Base-by-base conservation (phyloP, 2,888 invertebrate species). In the Ashinkailepas kermadecensis region DNA sequence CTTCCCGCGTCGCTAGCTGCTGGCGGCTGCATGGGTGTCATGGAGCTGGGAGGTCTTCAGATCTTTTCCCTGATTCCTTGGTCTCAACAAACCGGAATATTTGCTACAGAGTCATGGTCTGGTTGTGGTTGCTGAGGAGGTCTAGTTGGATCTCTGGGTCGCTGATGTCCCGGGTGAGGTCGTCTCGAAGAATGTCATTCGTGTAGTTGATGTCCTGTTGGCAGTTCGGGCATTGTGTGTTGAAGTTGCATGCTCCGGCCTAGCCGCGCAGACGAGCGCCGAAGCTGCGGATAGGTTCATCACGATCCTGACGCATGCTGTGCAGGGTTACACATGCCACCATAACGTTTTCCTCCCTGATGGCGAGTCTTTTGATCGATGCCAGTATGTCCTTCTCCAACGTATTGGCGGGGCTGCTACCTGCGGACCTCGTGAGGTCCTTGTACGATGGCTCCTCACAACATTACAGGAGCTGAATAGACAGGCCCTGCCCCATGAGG, bases 401-500 rank as follows among this genome's bases (percentile, higher is more conserved):
- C 21, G 21, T 39, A 15, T 65, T 54, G 21, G 67, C 39, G 23
- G 67, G 56, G 21, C 54, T 70, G 82, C 74, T 1, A n/a, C n/a
- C n/a, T n/a, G n/a, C n/a, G n/a, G n/a, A n/a, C n/a, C n/a, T n/a
- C n/a, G n/a, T n/a, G n/a, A 82, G 58, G 81, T 82, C 78, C 6
- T n/a, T 65, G 23, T 62, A 81, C 15, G 81, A 78, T 13, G 21
- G 11, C 25, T 82, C 82, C 21, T 81, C 82, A 56, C 62, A 82
- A 39, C 81, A 80, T 21, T 82, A 81, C 59, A 82, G 81, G 18
- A 82, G 78, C 23, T 82, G 82, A 0, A 81, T 56, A n/a, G n/a
- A n/a, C n/a, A n/a, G n/a, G n/a, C n/a, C n/a, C n/a, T n/a, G n/a
- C n/a, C n/a, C n/a, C n/a, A n/a, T n/a, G n/a, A n/a, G n/a, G n/a